Base-by-base conservation (phyloP, 2,888 invertebrate species). In the Cremastinae sp. region DNA sequence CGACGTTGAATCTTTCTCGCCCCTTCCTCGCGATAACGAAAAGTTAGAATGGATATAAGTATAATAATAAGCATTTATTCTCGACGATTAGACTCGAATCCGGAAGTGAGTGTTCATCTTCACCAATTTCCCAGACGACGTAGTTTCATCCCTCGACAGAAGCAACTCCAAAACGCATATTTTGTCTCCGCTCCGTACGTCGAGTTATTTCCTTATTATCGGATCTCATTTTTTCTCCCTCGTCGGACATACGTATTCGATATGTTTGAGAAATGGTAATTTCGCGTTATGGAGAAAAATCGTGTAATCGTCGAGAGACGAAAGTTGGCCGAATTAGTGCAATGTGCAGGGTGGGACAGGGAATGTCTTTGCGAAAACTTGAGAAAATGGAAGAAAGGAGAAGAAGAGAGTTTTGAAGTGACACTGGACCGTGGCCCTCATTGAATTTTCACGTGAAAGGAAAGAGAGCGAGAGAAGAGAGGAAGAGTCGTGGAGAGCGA, bases 31-130 rank as follows among this genome's bases (percentile, higher is more conserved):
- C 47, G 22, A 41, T 22, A 58, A 43, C 10, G 34, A 28, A 38
- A 62, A 69, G 56, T 53, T n/a, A n/a, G n/a, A n/a, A n/a, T 28
- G 49, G 47, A 65, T 65, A 62, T 68, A 70, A 47, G 58, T 47
- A 56, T 69, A 38, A 8, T 20, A n/a, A n/a, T n/a, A n/a, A n/a
- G 0, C 10, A 20, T 49, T 1, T 18, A n/a, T 28, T 51, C 22
- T 28, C 5, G 10, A 51, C 8, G 14, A 56, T 56, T 14, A 38
- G 43, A 51, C 71, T 59, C 56, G 70, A 61, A 65, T 71, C 47
- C 56, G 58, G 64, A 56, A 71, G 71, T 47, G 56, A 65, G 65
- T 75, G 66, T 75, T 71, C 71, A 58, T 53, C 53, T 75, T 70
- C n/a, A n/a, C n/a, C n/a, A n/a, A n/a, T n/a, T n/a, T n/a, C n/a